phyloP scores from a whole-genome alignment of 2,113 vertebrate species.

The Hirundichthys speculiger region DNA sequence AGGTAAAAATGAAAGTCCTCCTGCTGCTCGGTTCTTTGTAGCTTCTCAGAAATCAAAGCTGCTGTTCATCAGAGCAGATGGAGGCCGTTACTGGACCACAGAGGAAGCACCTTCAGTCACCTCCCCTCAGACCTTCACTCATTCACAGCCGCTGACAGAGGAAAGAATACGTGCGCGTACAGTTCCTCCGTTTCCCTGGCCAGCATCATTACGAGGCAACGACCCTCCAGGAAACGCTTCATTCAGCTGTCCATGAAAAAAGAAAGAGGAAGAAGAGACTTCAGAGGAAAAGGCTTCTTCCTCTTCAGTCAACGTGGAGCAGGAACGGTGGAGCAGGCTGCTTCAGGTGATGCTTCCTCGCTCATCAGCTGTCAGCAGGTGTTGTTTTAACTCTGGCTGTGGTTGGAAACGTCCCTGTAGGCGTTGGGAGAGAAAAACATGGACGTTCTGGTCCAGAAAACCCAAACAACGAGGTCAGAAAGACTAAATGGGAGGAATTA shows the following conservation, averaged over 20 bases:
- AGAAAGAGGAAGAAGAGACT: neutral
- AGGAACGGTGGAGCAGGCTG: neutral
- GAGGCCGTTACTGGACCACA: neutral
- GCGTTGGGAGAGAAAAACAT: neutral
- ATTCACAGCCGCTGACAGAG: neutral
- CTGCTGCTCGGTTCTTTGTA: constrained; percentile 32
- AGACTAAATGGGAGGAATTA: neutral
- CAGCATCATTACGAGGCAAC: constrained; percentile 15
- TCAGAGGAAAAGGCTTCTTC: neutral
- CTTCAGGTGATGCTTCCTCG: neutral
- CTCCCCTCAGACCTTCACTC: neutral
- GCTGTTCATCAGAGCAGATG: constrained; percentile 18
- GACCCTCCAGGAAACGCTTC: constrained; percentile 37
- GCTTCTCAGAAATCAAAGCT: constrained; percentile 30
- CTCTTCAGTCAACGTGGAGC: constrained; percentile 20
- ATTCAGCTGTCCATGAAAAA: neutral
- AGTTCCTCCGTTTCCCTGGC: neutral
- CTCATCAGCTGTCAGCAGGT: constrained; percentile 1
- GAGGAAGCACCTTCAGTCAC: neutral
- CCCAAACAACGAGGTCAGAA: neutral
- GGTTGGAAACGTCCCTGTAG: neutral
- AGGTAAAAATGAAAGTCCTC: constrained; percentile 20
- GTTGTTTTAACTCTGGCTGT: neutral
- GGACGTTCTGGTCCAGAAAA: neutral
- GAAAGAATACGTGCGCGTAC: neutral